A percentile compares a stretch with the other conserved stretches of the same genome.
These are phyloP conservation scores for Cyprinodon diabolis DNA, from an alignment of 2,797 vertebrate species.

Conservation along the genomic window DNA sequence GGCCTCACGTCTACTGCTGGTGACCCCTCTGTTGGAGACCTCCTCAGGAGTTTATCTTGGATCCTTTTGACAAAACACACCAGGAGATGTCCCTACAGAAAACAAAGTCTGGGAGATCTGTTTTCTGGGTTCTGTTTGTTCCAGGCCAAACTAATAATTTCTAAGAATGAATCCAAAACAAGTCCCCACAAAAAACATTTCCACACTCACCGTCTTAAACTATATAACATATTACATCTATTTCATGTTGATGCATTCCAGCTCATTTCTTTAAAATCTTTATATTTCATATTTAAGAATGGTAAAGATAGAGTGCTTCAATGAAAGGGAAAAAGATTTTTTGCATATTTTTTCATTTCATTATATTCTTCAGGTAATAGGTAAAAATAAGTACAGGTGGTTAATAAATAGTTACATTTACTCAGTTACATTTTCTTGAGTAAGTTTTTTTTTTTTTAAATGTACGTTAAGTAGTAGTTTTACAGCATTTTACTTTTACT, in stretches of 20 bases:
- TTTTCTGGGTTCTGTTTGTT: conserved; percentile 58
- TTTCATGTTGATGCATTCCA: conserved; percentile 6
- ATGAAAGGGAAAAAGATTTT: no score
- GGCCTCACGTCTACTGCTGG: conserved; percentile 65
- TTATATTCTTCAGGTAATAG: no score
- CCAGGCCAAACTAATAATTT: conserved; percentile 50
- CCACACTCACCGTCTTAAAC: conserved; percentile 25
- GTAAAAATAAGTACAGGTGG: no score
- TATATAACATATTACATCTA: not conserved
- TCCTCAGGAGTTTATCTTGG: conserved; percentile 74
- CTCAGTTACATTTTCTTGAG: no score
- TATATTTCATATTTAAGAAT: not conserved
- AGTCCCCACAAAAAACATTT: conserved; percentile 29
- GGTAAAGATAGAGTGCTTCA: not conserved
- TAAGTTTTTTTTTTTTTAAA: no score
- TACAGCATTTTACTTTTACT: no score
- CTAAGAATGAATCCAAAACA: conserved; percentile 44
- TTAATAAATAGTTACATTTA: no score
- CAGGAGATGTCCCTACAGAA: conserved; percentile 61
- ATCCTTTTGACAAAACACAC: conserved; percentile 55
- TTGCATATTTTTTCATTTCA: no score
- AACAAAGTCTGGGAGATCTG: conserved; percentile 37
- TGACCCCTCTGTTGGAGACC: conserved; percentile 70
- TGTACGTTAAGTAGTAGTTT: no score
- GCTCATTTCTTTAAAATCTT: not conserved